Percentiles rank a stretch among this genome's conserved stretches.
Evolutionary conservation across 2,113 vertebrate species (phyloP).

Genomic region (Datnioides undecimradiatus): DNA sequence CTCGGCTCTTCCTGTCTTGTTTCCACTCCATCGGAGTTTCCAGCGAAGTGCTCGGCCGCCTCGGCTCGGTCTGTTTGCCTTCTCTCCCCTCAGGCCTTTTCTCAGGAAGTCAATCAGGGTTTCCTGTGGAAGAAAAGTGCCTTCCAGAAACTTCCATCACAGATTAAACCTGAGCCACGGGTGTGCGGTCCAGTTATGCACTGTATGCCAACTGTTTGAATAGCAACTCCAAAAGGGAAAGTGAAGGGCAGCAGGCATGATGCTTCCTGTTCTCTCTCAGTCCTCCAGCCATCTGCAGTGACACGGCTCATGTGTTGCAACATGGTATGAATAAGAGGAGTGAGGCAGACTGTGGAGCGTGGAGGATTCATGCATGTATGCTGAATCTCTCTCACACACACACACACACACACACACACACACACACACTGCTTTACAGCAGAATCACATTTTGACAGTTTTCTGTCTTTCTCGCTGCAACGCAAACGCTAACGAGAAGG

Average conservation of each 20-base stretch:
- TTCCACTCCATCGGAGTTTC: slow-evolving; percentile 17
- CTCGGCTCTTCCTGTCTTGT: neutral
- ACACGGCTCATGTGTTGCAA: no score
- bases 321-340: no score
- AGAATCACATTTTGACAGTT: no score
- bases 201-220: neutral
- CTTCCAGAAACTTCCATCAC: slow-evolving; percentile 1
- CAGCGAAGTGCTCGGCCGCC: neutral
- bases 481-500: no score
- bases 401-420: no score
- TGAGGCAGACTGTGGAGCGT: no score
- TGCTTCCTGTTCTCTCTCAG: no score
- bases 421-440: no score
- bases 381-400: no score
- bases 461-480: no score
- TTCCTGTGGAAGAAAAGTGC: neutral
- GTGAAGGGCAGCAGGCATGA: neutral
- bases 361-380: no score
- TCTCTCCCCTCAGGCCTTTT: slow-evolving; percentile 5
- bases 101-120: slow-evolving; percentile 20
- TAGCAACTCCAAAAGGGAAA: neutral
- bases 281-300: no score
- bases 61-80: neutral
- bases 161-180: neutral
- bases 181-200: neutral